Evolutionary conservation across 2,797 vertebrate species (phyloP), one percentile per base, ranked within the genome.

Genomic region (Okamejei kenojei): DNA sequence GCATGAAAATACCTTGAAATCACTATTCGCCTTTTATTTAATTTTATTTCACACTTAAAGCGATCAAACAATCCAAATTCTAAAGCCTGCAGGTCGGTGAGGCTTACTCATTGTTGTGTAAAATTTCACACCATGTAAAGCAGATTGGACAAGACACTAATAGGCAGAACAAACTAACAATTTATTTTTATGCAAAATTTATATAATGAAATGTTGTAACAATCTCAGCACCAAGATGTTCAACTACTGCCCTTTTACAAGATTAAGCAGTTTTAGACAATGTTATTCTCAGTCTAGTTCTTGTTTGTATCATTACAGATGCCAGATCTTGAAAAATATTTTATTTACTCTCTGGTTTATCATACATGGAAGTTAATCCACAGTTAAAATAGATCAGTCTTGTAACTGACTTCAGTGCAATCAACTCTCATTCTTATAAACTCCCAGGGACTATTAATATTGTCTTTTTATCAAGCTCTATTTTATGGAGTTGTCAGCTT

Each of bases 351-450:
- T 76, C 71, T 92, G 8, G 35, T 92, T 92, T 76, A 54, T 13
- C 90, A 73, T 10, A 54, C 4, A 15, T 23, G n/a, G 45, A 76
- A 92, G 45, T 45, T 26, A 71, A n/a, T 86, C 13, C 82, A 65
- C 7, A 63, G 82, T 58, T 86, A n/a, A 86, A 45, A 91, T 32
- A 73, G 38, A 91, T 91, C 38, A 74, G 63, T 91, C 32, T 91
- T 38, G 26, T 54, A 54, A 92, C 90, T 29, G 71, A 54, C 38
- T 74, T 15, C 23, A 92, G 21, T 35, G 32, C 61, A 88, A 65
- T 88, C 63, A 88, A 88, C 11, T 63, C 61, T 74, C 71, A 74
- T 74, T 76, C 45, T 54, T 74, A 92, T 29, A 76, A 92, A 92
- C 68, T 92, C 71, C 45, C 54, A 26, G 35, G 71, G 13, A n/a